A percentile compares a stretch with the other conserved stretches of the same genome.
phyloP scores from a whole-genome alignment of 64 coral and sea anemone genomes.

The Pachyseris speciosa region DNA sequence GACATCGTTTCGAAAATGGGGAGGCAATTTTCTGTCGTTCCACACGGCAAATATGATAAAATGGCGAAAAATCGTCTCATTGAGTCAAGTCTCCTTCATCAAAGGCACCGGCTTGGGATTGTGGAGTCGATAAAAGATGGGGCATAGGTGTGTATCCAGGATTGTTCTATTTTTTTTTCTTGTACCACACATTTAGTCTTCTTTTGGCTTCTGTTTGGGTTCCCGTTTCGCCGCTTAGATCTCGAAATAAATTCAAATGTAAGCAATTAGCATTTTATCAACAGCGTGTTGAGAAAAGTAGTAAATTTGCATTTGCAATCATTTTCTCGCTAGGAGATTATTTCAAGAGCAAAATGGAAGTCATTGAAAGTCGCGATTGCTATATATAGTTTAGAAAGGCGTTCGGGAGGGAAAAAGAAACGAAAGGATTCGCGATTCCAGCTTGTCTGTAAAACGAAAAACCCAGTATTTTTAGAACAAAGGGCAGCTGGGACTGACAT shows the following conservation, averaged over 20 bases:
- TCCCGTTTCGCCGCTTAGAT: conserved; percentile 32
- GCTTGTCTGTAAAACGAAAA: conserved; percentile 38
- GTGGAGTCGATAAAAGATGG: conserved; percentile 5
- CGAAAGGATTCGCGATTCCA: conserved; percentile 6
- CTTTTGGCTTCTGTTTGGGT: conserved; percentile 25
- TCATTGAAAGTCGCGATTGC: neutral
- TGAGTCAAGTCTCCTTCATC: conserved; percentile 11
- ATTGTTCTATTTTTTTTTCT: conserved; percentile 27
- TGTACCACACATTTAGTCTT: neutral
- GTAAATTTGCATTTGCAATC: conserved; percentile 46
- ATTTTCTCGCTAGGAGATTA: conserved; percentile 34
- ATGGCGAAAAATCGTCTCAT: conserved; percentile 34
- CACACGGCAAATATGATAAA: conserved; percentile 2
- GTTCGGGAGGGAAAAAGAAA: neutral
- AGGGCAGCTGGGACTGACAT: conserved; percentile 62
- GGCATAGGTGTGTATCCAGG: conserved; percentile 12
- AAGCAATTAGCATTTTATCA: conserved; percentile 74
- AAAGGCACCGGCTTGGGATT: conserved; percentile 9
- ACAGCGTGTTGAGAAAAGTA: conserved; percentile 37
- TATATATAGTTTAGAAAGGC: neutral
- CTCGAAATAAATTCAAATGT: conserved; percentile 51
- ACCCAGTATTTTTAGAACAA: conserved; percentile 49
- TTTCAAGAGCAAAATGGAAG: neutral
- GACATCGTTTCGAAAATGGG: neutral
- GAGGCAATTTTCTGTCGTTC: neutral